A percentile compares a stretch with the other conserved stretches of the same genome.
phyloP scores from a whole-genome alignment of 2,797 vertebrate species.

The Sitta carolinensis region DNA sequence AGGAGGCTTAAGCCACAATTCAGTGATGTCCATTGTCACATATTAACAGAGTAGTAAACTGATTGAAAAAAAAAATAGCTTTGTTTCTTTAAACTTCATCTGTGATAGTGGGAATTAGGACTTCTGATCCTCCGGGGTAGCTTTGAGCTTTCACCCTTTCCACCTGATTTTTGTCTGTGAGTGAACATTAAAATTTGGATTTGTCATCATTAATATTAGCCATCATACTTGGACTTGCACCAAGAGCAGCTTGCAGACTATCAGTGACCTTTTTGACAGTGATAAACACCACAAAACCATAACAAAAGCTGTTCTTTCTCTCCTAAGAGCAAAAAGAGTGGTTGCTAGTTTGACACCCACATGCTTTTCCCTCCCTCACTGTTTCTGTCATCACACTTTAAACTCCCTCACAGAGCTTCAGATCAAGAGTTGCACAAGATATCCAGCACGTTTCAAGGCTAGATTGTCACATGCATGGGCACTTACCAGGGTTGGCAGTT shows the following conservation, averaged over 20 bases:
- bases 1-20: neutral
- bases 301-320: conserved; percentile 17
- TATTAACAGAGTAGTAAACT: neutral
- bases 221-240: neutral
- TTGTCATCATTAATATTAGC: neutral
- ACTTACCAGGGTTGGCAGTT: neutral
- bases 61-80: neutral
- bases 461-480: neutral
- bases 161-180: neutral
- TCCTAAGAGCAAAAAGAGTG: neutral
- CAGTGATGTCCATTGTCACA: neutral
- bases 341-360: conserved; percentile 19
- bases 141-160: neutral
- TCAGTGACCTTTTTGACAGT: neutral
- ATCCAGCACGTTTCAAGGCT: neutral
- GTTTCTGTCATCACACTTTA: conserved; percentile 13
- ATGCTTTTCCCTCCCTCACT: neutral
- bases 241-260: neutral
- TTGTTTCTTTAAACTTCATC: neutral
- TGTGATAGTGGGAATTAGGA: neutral
- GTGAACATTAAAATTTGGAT: neutral
- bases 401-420: neutral
- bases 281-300: neutral
- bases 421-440: neutral
- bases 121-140: neutral